Conservation (phyloP, 2,797 vertebrate species). For the Lerista edwardsae region DNA sequence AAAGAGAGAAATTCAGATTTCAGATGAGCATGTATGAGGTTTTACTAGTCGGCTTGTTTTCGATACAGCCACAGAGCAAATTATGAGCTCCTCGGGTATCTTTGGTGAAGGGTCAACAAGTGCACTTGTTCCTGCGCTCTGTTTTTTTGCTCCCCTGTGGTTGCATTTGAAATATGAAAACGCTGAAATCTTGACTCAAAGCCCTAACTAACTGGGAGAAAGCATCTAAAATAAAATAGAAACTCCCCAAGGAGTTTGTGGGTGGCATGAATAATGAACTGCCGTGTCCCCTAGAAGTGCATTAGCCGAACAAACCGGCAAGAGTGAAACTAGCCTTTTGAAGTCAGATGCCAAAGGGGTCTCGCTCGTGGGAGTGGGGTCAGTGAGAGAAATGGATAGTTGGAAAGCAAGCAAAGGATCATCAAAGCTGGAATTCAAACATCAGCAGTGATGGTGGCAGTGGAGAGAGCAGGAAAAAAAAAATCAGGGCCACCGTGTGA, state of each 20-base stretch:
- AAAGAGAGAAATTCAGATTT: neutral
- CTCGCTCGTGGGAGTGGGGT: neutral
- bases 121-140: neutral
- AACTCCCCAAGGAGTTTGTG: neutral
- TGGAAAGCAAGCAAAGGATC: slow-evolving; percentile 43
- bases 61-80: slow-evolving; percentile 10
- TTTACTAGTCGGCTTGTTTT: slow-evolving; percentile 19
- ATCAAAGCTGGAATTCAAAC: slow-evolving; percentile 58
- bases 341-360: neutral
- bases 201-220: neutral
- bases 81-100: neutral
- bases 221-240: slow-evolving; percentile 22
- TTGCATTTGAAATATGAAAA: neutral
- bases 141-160: neutral
- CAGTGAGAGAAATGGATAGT: slow-evolving; percentile 36
- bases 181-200: neutral
- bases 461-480: neutral
- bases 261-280: neutral
- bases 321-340: slow-evolving; percentile 4
- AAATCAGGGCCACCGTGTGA: slow-evolving; percentile 37
- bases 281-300: slow-evolving; percentile 3
- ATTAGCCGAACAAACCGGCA: neutral
- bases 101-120: no score
- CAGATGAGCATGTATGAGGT: neutral
- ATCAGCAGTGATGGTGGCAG: neutral